These are phyloP conservation scores for Phymanthus crucifer DNA, from an alignment of 92 coral and sea anemone genomes.

Conservation along the genomic window DNA sequence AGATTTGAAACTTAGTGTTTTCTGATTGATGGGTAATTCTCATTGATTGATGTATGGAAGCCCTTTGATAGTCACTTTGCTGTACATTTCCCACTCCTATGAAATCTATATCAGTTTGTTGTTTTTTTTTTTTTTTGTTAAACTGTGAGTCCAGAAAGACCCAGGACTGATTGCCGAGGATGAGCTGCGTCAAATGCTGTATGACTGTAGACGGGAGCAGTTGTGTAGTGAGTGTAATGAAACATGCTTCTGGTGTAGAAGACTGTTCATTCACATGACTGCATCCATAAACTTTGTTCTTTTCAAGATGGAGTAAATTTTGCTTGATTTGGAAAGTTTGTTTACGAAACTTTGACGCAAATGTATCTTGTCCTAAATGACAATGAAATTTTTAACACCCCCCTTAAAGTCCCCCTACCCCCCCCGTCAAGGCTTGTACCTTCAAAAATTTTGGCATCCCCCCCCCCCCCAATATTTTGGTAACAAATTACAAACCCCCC, in stretches of 20 bases:
- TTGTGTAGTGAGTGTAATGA: constrained; percentile 38
- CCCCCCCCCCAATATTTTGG: too few species aligned
- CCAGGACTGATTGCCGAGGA: constrained; percentile 33
- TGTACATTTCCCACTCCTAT: background rate
- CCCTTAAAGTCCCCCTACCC: too few species aligned
- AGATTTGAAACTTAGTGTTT: background rate
- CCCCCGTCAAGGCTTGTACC: too few species aligned
- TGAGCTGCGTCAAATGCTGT: constrained; percentile 29
- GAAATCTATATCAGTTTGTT: background rate
- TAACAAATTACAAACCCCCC: too few species aligned
- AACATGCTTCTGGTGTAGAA: constrained; percentile 6
- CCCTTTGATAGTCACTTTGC: background rate
- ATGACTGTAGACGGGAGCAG: constrained; percentile 35
- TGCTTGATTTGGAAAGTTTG: background rate
- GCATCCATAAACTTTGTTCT: constrained; percentile 3
- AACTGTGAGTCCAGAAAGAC: constrained; percentile 13
- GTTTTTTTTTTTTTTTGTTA: constrained; percentile 1
- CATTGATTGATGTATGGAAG: background rate
- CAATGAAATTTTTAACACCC: too few species aligned
- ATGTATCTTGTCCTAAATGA: too few species aligned
- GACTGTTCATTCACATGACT: constrained; percentile 16
- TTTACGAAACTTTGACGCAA: background rate
- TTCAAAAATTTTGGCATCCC: too few species aligned
- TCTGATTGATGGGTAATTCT: background rate
- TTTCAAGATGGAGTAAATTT: background rate